Percentiles rank a stretch among this genome's conserved stretches.
These are phyloP conservation scores for Synergus gifuensis DNA, from an alignment of 2,888 invertebrate genomes.

Conservation along the genomic window DNA sequence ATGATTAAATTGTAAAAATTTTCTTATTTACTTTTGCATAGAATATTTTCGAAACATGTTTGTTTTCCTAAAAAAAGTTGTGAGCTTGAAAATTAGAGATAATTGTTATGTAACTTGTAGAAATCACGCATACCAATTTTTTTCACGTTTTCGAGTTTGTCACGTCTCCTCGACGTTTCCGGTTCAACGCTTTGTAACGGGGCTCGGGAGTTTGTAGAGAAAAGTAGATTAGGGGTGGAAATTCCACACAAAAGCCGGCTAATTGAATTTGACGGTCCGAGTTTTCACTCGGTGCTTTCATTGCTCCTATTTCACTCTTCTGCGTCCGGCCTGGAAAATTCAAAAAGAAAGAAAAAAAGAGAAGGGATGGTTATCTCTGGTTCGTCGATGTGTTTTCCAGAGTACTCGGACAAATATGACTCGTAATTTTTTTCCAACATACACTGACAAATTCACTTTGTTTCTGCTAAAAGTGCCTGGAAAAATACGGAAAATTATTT, in stretches of 20 bases:
- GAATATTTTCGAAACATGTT: no score
- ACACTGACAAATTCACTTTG: slow-evolving; percentile 18
- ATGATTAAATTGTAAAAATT: no score
- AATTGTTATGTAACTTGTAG: neutral
- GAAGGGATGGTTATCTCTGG: slow-evolving; percentile 12
- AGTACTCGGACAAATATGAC: slow-evolving; percentile 16
- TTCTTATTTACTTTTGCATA: no score
- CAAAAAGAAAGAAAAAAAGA: slow-evolving; percentile 25
- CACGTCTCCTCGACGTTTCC: slow-evolving; percentile 24
- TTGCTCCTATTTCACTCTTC: slow-evolving; percentile 44
- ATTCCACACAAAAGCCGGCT: slow-evolving; percentile 56
- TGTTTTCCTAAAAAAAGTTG: neutral
- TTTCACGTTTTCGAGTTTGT: neutral
- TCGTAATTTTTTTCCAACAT: slow-evolving; percentile 12
- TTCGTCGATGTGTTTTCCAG: slow-evolving; percentile 23
- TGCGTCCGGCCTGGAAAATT: neutral
- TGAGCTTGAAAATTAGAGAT: neutral
- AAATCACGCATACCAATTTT: neutral
- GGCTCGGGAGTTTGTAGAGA: slow-evolving; percentile 34
- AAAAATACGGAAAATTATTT: slow-evolving; percentile 3
- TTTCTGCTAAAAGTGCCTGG: neutral
- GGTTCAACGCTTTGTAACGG: slow-evolving; percentile 40
- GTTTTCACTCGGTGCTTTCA: slow-evolving; percentile 55
- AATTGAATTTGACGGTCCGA: slow-evolving; percentile 65
- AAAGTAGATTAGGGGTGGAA: slow-evolving; percentile 51